Evolutionary conservation across 2,113 vertebrate species (phyloP).

Genomic region (Corydoras sp.): DNA sequence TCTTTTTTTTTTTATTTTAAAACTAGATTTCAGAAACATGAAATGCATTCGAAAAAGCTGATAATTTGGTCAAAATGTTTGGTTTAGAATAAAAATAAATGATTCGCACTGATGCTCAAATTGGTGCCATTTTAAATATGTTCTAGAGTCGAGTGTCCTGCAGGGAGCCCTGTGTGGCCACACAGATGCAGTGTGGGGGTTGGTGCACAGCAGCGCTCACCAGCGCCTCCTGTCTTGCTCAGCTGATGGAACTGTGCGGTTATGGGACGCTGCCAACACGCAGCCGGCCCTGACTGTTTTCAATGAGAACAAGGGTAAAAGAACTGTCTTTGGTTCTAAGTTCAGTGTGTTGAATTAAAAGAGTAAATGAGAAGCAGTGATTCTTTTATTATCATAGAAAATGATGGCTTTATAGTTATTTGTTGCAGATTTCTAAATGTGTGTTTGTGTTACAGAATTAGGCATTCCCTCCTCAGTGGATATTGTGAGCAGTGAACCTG

Average conservation of each 20-base stretch:
- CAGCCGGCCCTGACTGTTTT: constrained; percentile 82
- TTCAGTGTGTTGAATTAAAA: no score
- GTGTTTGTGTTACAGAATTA: constrained; percentile 66
- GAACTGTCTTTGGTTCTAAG: not conserved
- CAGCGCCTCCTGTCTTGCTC: constrained; percentile 92
- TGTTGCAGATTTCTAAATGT: not conserved
- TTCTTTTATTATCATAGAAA: no score
- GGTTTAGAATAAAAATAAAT: no score
- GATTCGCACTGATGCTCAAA: no score
- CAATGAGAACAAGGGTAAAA: constrained; percentile 86
- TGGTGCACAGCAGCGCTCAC: constrained; percentile 87
- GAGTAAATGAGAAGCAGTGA: no score
- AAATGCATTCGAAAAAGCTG: no score
- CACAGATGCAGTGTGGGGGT: constrained; percentile 88
- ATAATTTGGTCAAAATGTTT: no score
- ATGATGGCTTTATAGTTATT: not conserved
- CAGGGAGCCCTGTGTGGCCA: constrained; percentile 84
- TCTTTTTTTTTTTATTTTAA: no score
- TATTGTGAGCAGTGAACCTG: constrained; percentile 91
- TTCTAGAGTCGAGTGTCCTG: constrained; percentile 81
- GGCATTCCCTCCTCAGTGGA: constrained; percentile 93
- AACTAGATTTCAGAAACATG: no score
- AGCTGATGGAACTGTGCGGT: constrained; percentile 86
- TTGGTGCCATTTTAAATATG: not conserved
- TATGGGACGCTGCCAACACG: constrained; percentile 82